Percentiles rank a stretch among this genome's conserved stretches.
These are phyloP conservation scores for Pogonus chalceus DNA, from an alignment of 1,140 invertebrate species.

Conservation along the genomic window DNA sequence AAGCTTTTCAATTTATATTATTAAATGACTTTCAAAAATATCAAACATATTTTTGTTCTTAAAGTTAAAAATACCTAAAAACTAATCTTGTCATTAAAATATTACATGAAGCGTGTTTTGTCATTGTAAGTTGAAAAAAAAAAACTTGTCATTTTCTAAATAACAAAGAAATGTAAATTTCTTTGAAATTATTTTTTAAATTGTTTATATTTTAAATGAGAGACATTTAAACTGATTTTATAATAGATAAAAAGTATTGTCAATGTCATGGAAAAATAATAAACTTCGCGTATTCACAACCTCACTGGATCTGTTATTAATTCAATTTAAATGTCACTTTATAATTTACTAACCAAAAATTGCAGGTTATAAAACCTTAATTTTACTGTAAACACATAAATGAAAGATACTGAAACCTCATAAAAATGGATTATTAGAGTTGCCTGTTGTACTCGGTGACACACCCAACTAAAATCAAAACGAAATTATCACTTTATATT, in stretches of 20 bases:
- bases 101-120: neutral
- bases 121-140: neutral
- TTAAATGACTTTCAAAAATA: neutral
- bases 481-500: no score
- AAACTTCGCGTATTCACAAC: no score
- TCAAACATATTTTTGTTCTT: neutral
- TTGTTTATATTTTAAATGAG: neutral
- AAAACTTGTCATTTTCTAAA: neutral
- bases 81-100: neutral
- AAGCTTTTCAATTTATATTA: neutral
- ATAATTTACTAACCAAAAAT: neutral
- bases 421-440: constrained; percentile 2
- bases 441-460: neutral
- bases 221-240: neutral
- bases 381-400: neutral
- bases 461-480: neutral
- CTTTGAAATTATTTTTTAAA: neutral
- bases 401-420: neutral
- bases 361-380: neutral
- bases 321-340: no score
- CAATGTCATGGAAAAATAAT: neutral
- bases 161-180: neutral
- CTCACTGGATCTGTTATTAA: no score
- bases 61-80: neutral
- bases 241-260: neutral